Evolutionary conservation across 1,140 invertebrate species (phyloP).

Genomic region (Drosophila takahashii): DNA sequence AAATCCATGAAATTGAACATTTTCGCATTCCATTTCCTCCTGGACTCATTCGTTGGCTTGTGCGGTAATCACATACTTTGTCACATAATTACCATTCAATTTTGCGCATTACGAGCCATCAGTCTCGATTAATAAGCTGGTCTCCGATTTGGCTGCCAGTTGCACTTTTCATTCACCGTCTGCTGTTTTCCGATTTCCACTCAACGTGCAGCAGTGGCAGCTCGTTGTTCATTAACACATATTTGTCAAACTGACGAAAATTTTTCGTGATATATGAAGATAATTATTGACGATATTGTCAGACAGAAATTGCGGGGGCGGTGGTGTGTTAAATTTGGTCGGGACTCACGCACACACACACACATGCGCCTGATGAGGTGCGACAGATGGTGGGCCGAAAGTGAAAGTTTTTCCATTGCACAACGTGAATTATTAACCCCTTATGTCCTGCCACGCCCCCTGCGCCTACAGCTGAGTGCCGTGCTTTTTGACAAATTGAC

Average conservation of each 20-base stretch:
- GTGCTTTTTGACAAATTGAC: conserved; percentile 75
- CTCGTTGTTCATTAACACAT: conserved; percentile 56
- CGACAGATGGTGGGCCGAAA: conserved; percentile 62
- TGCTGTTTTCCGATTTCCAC: conserved; percentile 18
- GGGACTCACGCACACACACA: conserved; percentile 19
- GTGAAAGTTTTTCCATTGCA: conserved; percentile 67
- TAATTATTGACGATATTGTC: conserved; percentile 74
- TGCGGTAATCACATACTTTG: conserved; percentile 22
- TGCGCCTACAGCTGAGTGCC: conserved; percentile 11
- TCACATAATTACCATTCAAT: conserved; percentile 51
- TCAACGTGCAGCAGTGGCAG: not conserved
- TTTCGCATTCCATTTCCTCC: not conserved
- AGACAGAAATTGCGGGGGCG: conserved; percentile 13
- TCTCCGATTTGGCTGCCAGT: conserved; percentile 22
- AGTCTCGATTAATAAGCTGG: conserved; percentile 56
- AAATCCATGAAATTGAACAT: not conserved
- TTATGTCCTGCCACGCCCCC: conserved; percentile 31
- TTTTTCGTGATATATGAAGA: conserved; percentile 75
- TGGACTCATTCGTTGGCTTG: conserved; percentile 14
- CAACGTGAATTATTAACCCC: conserved; percentile 76
- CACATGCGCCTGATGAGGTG: conserved; percentile 64
- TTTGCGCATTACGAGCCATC: conserved; percentile 51
- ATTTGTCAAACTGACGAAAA: conserved; percentile 63
- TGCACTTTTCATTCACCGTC: conserved; percentile 42
- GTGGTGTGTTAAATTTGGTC: not conserved